Evolutionary conservation across 2,797 vertebrate species (phyloP), one percentile per base, ranked within the genome.

Genomic region (Parauchenoglanis ngamensis): DNA sequence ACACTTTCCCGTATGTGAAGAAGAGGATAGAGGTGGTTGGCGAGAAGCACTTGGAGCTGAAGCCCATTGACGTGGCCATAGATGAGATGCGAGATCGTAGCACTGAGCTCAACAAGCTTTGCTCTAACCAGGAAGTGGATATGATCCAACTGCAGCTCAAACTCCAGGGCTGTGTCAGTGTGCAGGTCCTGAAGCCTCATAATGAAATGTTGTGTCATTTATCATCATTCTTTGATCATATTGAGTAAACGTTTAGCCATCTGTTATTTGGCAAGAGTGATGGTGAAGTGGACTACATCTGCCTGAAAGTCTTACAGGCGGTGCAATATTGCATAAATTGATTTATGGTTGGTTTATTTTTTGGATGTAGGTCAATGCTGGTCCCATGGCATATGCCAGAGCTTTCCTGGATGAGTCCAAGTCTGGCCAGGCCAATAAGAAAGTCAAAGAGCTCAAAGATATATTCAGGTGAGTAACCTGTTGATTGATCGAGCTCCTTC

Each of bases 141-240:
- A 97, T 96, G 96, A 99, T 99, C 93, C 97, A 99, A 85, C 96
- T 99, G 83, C 98, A 99, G 91, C 97, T 99, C 86, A 99, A 99
- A 86, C 89, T 99, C 85, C 98, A 99, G 91, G 98, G 98, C 92
- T 98, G 98, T n/a, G 98, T 99, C 86, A 98, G 97, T 0, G 98
- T 99, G 90, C 98, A 99, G 97, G 98, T 99, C 90, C 49, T 67
- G 90, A 72, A 83, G 68, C 35, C 49, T 23, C 35, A 87, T 44
- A 73, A 21, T 68, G 1, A 83, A 67, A 83, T 67, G 21, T 67
- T 67, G 59, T 63, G 23, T n/a, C 8, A 28, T 52, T 65, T 44
- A n/a, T 68, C 7, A 54, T 44, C 1, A 7, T 28, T 46, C 8
- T n/a, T 61, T 28, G 11, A 52, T 82, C 31, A 35, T n/a, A 59